Conservation (phyloP, 2,113 vertebrate species). For the Ginglymostoma cirratum region DNA sequence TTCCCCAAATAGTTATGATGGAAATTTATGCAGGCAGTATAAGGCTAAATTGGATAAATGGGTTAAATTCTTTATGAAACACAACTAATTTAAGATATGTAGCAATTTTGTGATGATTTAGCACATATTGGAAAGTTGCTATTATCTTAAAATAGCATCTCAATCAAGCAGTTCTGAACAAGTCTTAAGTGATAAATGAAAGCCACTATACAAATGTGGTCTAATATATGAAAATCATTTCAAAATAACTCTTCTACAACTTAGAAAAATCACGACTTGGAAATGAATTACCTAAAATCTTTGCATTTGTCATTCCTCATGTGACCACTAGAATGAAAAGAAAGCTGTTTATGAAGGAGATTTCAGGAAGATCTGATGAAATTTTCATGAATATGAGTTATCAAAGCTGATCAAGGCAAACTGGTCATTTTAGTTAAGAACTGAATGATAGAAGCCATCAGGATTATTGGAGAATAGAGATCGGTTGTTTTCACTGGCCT, state of each 20-base stretch:
- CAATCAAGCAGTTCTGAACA: background rate
- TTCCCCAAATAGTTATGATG: background rate
- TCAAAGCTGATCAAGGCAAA: background rate
- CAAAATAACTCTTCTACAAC: background rate
- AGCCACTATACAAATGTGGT: background rate
- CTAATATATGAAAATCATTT: background rate
- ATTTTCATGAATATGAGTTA: background rate
- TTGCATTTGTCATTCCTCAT: background rate
- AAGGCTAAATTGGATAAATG: background rate
- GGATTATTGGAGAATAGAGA: background rate
- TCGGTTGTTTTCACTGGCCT: background rate
- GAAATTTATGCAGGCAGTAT: background rate
- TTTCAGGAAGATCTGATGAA: background rate
- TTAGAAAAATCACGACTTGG: background rate
- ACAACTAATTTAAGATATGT: background rate
- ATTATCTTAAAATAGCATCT: slow-evolving; percentile 35
- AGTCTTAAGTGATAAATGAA: background rate
- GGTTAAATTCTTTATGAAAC: background rate
- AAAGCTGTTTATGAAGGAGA: background rate
- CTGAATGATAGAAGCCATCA: background rate
- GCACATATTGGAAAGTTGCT: background rate
- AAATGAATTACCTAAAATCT: background rate
- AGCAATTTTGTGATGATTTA: background rate
- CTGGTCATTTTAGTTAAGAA: background rate
- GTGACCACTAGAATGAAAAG: background rate